Evolutionary conservation across 92 coral and sea anemone species (phyloP).

Genomic region (Porites evermanni): DNA sequence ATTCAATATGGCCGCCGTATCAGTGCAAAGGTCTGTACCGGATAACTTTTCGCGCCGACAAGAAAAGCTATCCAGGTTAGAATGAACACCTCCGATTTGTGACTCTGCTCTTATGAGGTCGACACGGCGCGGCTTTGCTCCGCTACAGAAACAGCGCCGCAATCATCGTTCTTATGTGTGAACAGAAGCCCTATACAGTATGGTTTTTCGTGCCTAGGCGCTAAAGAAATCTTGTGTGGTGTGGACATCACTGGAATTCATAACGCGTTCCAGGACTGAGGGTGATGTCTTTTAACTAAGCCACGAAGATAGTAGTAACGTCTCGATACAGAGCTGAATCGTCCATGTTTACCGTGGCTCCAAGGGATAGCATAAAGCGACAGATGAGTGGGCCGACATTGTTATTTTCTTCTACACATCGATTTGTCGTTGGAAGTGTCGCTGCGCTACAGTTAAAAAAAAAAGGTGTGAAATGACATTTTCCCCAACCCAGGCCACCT

Average conservation of each 20-base stretch:
- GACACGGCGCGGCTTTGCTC: too few species aligned
- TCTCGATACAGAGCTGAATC: slow-evolving; percentile 74
- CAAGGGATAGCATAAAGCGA: slow-evolving; percentile 79
- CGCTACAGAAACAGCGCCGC: too few species aligned
- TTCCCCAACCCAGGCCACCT: too few species aligned
- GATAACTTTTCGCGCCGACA: too few species aligned
- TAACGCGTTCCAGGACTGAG: slow-evolving; percentile 50
- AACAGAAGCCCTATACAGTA: too few species aligned
- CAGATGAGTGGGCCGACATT: slow-evolving; percentile 75
- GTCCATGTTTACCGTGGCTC: slow-evolving; percentile 87
- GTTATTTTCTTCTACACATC: slow-evolving; percentile 79
- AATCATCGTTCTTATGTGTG: too few species aligned
- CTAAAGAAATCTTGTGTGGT: background rate
- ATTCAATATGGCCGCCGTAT: too few species aligned
- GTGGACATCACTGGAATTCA: background rate
- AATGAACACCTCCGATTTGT: too few species aligned
- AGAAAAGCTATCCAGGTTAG: too few species aligned
- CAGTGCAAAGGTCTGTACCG: too few species aligned
- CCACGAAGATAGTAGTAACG: slow-evolving; percentile 72
- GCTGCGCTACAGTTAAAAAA: slow-evolving; percentile 58
- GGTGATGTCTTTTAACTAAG: slow-evolving; percentile 73
- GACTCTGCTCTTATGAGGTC: too few species aligned
- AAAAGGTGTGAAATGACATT: background rate
- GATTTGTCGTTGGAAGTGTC: slow-evolving; percentile 79
- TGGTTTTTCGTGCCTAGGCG: too few species aligned